Base-by-base conservation (phyloP, 2,113 vertebrate species). In the Anoura caudifer region DNA sequence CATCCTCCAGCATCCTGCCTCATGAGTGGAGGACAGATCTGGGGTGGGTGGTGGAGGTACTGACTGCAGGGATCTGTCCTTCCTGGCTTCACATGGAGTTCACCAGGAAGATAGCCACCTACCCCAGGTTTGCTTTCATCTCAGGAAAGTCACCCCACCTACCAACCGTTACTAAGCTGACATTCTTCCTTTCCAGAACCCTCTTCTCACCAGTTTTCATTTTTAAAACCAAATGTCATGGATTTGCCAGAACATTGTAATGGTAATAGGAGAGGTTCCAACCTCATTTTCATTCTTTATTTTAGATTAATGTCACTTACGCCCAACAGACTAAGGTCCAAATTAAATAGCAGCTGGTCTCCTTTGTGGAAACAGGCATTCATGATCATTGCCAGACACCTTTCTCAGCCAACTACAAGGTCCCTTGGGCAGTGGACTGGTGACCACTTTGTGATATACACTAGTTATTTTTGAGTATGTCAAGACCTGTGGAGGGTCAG, bases 141-240 rank as follows among this genome's bases (percentile, higher is more conserved):
- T 65, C 45, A 3, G 50, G 79, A 85, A 79, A 87, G 31, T 73
- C 10, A 19, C 65, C 31, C 41, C 41, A 22, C 20, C 54, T 54
- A n/a, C 8, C 13, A 63, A 33, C 13, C 10, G 1, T 22, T 12
- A 10, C 13, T 22, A 20, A 72, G 26, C 38, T 52, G 54, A 38
- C 54, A 4, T n/a, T 80, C 88, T 88, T 67, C 72, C 81, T 87
- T 79, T 79, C 41, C 26, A 17, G 69, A 4, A 83, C 26, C 2
- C 1, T 33, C 36, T 56, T 75, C 63, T 88, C 90, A 52, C 11
- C 24, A 11, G 10, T 43, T 75, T 69, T 69, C 41, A 26, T 50
- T 91, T 65, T 89, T 43, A 61, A 87, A 92, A 70, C 59, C 80
- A 87, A 96, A 54, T 10, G 50, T 80, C 20, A 2, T 38, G 76